Evolutionary conservation across 2,797 vertebrate species (phyloP).

Genomic region (Urosaurus nigricauda): DNA sequence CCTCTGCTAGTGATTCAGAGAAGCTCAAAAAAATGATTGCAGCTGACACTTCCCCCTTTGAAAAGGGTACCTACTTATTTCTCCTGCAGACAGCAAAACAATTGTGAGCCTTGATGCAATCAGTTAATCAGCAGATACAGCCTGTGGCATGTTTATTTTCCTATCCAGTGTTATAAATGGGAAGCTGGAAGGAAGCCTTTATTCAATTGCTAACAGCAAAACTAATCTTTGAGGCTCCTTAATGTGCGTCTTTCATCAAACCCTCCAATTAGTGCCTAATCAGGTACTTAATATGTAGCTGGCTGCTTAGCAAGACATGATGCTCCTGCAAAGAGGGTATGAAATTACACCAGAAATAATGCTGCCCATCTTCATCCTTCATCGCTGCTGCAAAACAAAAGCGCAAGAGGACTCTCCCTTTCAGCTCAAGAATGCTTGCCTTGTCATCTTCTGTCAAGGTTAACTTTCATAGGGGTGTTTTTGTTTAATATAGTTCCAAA

Average conservation of each 20-base stretch:
- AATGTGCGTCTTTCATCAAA: slow-evolving; percentile 23
- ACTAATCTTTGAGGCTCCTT: slow-evolving; percentile 15
- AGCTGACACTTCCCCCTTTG: neutral
- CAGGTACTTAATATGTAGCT: slow-evolving; percentile 28
- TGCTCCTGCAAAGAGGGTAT: neutral
- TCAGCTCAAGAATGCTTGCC: neutral
- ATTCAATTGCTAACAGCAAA: neutral
- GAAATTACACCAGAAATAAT: slow-evolving; percentile 19
- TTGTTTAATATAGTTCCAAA: neutral
- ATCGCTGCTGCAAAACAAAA: neutral
- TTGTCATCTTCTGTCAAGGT: neutral
- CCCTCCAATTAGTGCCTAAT: slow-evolving; percentile 31
- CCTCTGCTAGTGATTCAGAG: neutral
- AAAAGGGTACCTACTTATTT: neutral
- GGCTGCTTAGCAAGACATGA: neutral
- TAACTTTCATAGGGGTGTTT: neutral
- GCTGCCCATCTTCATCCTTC: neutral
- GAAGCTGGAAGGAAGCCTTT: slow-evolving; percentile 6
- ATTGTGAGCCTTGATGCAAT: neutral
- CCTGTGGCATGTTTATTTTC: slow-evolving; percentile 19
- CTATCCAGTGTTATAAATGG: neutral
- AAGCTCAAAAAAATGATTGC: neutral
- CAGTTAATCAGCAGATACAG: slow-evolving; percentile 8
- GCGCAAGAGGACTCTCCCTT: neutral
- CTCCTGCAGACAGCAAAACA: neutral